Conservation (phyloP, 2,113 vertebrate species). For the Lipophrys pholis region DNA sequence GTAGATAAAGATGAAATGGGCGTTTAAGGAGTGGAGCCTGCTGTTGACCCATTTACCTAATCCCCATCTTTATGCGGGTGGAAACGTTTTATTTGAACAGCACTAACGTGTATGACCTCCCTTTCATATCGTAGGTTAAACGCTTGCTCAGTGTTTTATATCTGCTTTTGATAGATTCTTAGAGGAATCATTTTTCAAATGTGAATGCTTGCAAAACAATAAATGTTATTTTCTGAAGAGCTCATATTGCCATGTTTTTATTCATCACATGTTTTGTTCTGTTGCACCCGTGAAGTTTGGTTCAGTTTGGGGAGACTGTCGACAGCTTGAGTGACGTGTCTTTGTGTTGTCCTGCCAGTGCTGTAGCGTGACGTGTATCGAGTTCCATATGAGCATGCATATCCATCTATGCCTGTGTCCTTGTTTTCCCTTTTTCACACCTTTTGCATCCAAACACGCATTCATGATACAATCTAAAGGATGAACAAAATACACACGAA, state of each 20-base stretch:
- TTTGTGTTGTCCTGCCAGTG: conserved; percentile 28
- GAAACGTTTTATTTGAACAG: not conserved
- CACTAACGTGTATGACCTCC: conserved; percentile 23
- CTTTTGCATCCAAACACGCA: conserved; percentile 27
- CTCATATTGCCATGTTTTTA: conserved; percentile 72
- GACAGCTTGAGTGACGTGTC: conserved; percentile 24
- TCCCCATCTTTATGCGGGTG: conserved; percentile 1
- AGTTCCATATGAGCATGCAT: conserved; percentile 52
- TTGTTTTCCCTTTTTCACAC: conserved; percentile 26
- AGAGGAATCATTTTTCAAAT: conserved; percentile 72
- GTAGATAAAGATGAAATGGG: conserved; percentile 1
- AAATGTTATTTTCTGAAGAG: conserved; percentile 80
- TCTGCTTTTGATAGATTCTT: conserved; percentile 45
- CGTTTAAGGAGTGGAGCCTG: not conserved
- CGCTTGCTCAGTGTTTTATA: conserved; percentile 38
- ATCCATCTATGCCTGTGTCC: conserved; percentile 55
- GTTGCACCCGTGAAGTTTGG: conserved; percentile 18
- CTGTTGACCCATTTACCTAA: conserved; percentile 12
- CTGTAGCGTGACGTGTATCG: conserved; percentile 2
- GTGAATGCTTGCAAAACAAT: conserved; percentile 87
- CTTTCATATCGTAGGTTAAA: conserved; percentile 34
- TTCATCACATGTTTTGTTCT: conserved; percentile 18
- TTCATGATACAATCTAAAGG: conserved; percentile 2
- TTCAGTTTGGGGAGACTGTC: conserved; percentile 35
- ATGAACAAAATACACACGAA: too few species aligned